Base-by-base conservation (phyloP, 1,140 invertebrate genomes). In the Wiebesia pumilae region DNA sequence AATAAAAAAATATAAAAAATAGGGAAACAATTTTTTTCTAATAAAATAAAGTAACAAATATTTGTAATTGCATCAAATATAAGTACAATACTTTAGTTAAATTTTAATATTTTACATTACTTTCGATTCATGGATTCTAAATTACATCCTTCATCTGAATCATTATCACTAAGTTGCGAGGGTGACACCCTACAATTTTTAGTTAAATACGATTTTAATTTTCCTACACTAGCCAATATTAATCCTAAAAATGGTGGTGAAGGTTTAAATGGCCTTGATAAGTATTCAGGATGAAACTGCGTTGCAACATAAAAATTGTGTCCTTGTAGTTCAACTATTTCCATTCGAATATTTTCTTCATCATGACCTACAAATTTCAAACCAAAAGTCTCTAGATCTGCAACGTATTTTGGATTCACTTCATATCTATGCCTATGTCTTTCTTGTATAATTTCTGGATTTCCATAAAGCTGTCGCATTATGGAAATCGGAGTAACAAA, bases 281-380 rank as follows among this genome's bases (percentile, higher is more conserved):
- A 94, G 93, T 99, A 99, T 93, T 99, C 99, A 0, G 99, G 99
- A 94, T 99, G 99, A 93, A 97, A 99, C 93, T 99, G 99, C 0
- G 98, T 98, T 0, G 97, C 98, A 24, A 99, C 97, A 94, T 97
- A 99, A 92, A 97, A 99, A 0, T 96, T 97, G 94, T 99, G 98
- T 0, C 92, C 93, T 77, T 94, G 94, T 43, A 97, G 93, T 92
- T 96, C 96, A 30, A 96, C 95, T 51, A 97, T 97, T 94, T 98
- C 99, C 98, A 99, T 99, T 78, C 96, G 94, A 75, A 94, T 95
- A 84, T 95, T 94, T 43, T 96, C 95, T 54, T 94, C 94, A 90
- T 98, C 97, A 51, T 95, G 95, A 81, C 95, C 95, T 75, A 99
- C 97, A 95, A 99, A 99, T 87, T 96, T 96, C 88, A 99, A 94